phyloP scores from a whole-genome alignment of 2,888 invertebrate species.

The Chymomyza fuscimana region DNA sequence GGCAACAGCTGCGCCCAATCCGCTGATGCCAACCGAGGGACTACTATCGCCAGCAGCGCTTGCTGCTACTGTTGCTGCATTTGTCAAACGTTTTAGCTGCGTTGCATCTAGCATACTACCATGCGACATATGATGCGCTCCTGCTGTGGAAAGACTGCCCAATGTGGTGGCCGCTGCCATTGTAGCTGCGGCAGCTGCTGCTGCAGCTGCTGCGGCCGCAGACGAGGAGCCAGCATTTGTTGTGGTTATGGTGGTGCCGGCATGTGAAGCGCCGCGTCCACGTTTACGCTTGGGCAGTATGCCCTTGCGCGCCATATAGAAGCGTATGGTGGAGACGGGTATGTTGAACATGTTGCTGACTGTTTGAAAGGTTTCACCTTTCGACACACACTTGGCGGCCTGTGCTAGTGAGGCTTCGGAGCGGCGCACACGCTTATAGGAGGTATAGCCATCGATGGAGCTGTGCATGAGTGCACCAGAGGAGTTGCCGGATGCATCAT shows the following conservation, averaged over 20 bases:
- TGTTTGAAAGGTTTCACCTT: conserved; percentile 92
- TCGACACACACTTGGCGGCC: conserved; percentile 92
- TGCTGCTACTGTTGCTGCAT: not conserved
- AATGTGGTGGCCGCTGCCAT: conserved; percentile 32
- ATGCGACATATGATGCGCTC: conserved; percentile 11
- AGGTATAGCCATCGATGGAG: conserved; percentile 62
- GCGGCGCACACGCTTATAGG: conserved; percentile 83
- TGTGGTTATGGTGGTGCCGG: conserved; percentile 58
- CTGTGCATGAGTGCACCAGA: conserved; percentile 54
- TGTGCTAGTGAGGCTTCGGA: conserved; percentile 88
- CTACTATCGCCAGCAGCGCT: not conserved
- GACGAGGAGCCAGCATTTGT: conserved; percentile 30
- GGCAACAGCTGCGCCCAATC: not conserved
- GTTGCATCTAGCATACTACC: conserved; percentile 30
- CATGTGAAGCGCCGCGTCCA: conserved; percentile 84
- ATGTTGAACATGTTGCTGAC: conserved; percentile 93
- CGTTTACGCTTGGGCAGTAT: conserved; percentile 89
- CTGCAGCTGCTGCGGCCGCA: conserved; percentile 17
- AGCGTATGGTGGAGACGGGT: conserved; percentile 92
- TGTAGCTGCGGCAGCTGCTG: conserved; percentile 24
- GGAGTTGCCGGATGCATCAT: conserved; percentile 67
- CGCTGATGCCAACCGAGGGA: not conserved
- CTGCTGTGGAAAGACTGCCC: conserved; percentile 20
- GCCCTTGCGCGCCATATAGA: conserved; percentile 93
- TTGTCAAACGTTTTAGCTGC: conserved; percentile 42